A percentile compares a stretch with the other conserved stretches of the same genome.
phyloP scores from a whole-genome alignment of 2,797 vertebrate genomes.

The Anolis apletophallus region DNA sequence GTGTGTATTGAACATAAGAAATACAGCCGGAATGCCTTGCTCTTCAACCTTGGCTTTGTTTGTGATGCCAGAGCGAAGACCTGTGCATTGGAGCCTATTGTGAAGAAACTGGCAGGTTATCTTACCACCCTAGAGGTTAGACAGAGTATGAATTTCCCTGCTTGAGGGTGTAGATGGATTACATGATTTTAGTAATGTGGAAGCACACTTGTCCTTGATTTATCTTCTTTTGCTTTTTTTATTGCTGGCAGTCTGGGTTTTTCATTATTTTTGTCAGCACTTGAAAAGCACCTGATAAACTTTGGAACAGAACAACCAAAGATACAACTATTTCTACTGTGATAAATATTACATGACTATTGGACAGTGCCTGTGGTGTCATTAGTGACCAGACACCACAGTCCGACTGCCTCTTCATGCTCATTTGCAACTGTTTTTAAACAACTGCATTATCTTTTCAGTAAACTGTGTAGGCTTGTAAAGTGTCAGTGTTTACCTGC shows the following conservation, averaged over 20 bases:
- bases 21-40: slow-evolving; percentile 94
- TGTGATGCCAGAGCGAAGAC: slow-evolving; percentile 95
- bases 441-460: not conserved
- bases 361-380: not conserved
- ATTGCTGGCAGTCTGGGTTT: not conserved
- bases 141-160: not conserved
- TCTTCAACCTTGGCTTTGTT: slow-evolving; percentile 96
- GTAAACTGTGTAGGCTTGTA: not conserved
- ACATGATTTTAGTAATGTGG: not conserved
- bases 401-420: not conserved
- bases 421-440: not conserved
- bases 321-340: not conserved
- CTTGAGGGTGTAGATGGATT: not conserved
- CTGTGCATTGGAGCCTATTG: slow-evolving; percentile 94
- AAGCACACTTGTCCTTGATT: not conserved
- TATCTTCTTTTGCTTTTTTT: not conserved
- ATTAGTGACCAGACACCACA: not conserved
- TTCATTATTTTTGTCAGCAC: not conserved
- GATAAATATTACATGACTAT: not conserved
- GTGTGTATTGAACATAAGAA: slow-evolving; percentile 99
- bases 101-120: slow-evolving; percentile 97
- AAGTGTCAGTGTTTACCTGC: not conserved
- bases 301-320: not conserved
- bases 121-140: slow-evolving; percentile 96
- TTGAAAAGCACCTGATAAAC: not conserved